Conservation (phyloP, 2,113 vertebrate genomes). For the Eonycteris spelaea region DNA sequence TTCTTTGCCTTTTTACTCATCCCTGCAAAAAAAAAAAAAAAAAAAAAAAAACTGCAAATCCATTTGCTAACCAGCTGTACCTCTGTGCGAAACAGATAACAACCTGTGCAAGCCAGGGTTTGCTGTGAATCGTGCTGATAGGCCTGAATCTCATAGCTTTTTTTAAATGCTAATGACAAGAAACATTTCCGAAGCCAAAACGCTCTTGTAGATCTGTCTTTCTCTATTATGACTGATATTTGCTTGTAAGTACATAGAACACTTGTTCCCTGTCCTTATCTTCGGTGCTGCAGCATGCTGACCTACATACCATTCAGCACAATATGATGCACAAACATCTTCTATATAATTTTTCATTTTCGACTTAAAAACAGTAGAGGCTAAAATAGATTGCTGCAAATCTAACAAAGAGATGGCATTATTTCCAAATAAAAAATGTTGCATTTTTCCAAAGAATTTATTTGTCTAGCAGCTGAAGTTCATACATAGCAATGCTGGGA, state of each 20-base stretch:
- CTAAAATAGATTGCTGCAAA: conserved; percentile 98
- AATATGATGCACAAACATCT: conserved; percentile 98
- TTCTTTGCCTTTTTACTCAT: conserved; percentile 98
- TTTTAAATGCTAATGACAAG: conserved; percentile 99
- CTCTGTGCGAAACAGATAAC: conserved; percentile 99
- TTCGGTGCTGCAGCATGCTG: conserved; percentile 98
- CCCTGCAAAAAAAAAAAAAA: conserved; percentile 92
- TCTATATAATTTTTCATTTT: conserved; percentile 98
- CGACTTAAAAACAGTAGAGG: conserved; percentile 98
- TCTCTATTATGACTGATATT: conserved; percentile 99
- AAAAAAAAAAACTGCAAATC: conserved; percentile 97
- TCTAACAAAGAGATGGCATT: conserved; percentile 98
- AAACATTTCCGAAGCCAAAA: conserved; percentile 98
- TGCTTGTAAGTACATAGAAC: conserved; percentile 99
- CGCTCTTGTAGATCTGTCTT: conserved; percentile 99
- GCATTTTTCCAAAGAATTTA: conserved; percentile 93
- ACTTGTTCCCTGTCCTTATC: conserved; percentile 99
- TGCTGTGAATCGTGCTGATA: conserved; percentile 98
- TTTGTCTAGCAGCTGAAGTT: conserved; percentile 95
- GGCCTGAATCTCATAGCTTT: conserved; percentile 99
- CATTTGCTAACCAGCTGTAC: conserved; percentile 99
- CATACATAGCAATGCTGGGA: conserved; percentile 90
- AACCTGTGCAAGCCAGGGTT: conserved; percentile 98
- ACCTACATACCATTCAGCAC: conserved; percentile 99
- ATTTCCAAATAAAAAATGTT: conserved; percentile 96